Evolutionary conservation across 2,888 invertebrate genomes (phyloP).

Genomic region (Stenotaenia linearis): DNA sequence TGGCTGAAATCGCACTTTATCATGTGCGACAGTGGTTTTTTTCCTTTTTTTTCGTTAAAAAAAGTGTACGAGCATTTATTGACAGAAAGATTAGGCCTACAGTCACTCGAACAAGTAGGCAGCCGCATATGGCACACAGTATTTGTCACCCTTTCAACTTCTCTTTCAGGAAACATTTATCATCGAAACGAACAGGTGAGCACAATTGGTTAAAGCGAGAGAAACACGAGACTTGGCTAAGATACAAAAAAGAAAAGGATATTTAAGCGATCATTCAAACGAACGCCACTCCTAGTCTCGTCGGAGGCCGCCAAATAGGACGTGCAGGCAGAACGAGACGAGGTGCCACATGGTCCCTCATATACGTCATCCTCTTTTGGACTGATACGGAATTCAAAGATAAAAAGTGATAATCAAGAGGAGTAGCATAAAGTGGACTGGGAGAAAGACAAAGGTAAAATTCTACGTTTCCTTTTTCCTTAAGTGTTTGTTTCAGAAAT

Average conservation of each 20-base stretch:
- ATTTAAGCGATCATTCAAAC: constrained; percentile 3
- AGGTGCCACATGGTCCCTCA: constrained; percentile 19
- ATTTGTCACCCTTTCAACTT: neutral
- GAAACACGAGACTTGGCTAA: constrained; percentile 14
- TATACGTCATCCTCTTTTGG: constrained; percentile 3
- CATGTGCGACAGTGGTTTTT: neutral
- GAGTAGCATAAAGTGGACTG: constrained; percentile 9
- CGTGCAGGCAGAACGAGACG: constrained; percentile 12
- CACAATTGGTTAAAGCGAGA: constrained; percentile 19
- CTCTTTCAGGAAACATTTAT: neutral
- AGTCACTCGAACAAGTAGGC: constrained; percentile 1
- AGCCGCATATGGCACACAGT: constrained; percentile 3
- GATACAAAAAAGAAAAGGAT: constrained; percentile 11
- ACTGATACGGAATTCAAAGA: constrained; percentile 7
- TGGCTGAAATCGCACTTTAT: neutral
- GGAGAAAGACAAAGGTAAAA: neutral
- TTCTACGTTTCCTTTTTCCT: neutral
- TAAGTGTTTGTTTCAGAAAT: neutral
- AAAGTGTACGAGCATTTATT: constrained; percentile 14
- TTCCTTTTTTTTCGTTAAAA: neutral
- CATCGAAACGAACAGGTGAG: constrained; percentile 2
- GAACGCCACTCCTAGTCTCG: neutral
- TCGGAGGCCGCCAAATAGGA: constrained; percentile 6
- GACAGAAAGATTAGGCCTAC: constrained; percentile 7
- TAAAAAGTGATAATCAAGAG: constrained; percentile 1